phyloP scores from a whole-genome alignment of 2,888 invertebrate genomes.

The Ctena decussata region DNA sequence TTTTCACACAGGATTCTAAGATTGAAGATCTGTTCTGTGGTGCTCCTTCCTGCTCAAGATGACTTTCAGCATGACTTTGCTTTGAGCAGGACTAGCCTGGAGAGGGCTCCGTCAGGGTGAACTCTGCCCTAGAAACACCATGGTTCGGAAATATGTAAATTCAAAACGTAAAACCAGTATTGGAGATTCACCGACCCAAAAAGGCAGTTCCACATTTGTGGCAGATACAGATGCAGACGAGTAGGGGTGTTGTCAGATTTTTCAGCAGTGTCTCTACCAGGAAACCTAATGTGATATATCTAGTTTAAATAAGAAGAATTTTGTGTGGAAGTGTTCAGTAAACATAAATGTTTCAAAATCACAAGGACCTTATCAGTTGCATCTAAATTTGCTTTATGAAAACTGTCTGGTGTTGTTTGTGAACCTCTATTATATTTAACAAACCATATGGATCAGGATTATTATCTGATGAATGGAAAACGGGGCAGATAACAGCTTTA shows the following conservation, averaged over 20 bases:
- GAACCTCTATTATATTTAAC: background rate
- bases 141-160: constrained; percentile 42
- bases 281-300: background rate
- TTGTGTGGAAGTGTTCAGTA: background rate
- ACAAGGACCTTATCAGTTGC: background rate
- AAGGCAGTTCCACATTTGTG: background rate
- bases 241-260: constrained; percentile 24
- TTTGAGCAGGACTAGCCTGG: no score
- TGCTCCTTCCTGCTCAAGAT: no score
- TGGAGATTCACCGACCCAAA: background rate
- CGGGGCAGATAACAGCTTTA: background rate
- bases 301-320: no score
- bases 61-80: no score
- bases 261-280: constrained; percentile 30
- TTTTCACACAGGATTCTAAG: no score
- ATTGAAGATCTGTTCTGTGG: no score
- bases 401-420: background rate
- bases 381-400: background rate
- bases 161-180: constrained; percentile 20
- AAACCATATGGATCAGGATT: background rate
- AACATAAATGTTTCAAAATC: background rate
- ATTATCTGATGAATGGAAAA: background rate
- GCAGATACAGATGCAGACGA: constrained; percentile 17
- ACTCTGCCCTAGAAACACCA: no score
- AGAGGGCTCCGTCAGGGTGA: no score